Base-by-base conservation (phyloP, 2,888 invertebrate genomes). In the Nymphalis polychloros region DNA sequence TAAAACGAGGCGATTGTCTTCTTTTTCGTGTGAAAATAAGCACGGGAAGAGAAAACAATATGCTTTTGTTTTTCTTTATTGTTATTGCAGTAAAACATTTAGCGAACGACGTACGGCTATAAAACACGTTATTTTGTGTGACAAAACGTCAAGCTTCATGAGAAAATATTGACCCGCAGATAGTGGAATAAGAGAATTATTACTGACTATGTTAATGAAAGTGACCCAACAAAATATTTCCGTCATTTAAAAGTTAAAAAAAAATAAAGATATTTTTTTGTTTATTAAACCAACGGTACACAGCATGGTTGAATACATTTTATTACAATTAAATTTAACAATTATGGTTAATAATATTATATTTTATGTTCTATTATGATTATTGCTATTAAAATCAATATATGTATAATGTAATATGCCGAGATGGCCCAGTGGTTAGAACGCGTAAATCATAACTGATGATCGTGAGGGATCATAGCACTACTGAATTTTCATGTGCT, bases 121-220 rank as follows among this genome's bases (percentile, higher is more conserved):
- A 92, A 92, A 92, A 90, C 89, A 90, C 84, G 84, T 86, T 90
- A 92, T 92, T 92, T 92, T 92, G 92, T 92, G 92, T 92, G 92
- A 92, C 92, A 91, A 92, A 92, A 88, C 81, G 92, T 90, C 92
- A 81, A 79, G 84, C 81, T 91, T 92, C 89, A 92, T 92, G 92
- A 92, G 91, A 92, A 92, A 90, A 84, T 92, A 92, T 91, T 86
- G 89, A 92, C 88, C 90, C 90, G 85, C 90, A 91, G 90, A 91
- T 91, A 90, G 90, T 84, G 87, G 86, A 84, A 87, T 90, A 88
- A 89, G 84, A 89, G 86, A 91, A 87, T 90, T 90, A 90, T 90
- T 87, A 86, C 83, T 79, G 84, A 81, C 78, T 79, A 74, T 61
- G 52, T 66, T 66, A 62, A 63, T 73, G 52, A 73, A 62, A 70